A percentile compares a stretch with the other conserved stretches of the same genome.
phyloP scores from a whole-genome alignment of 2,888 invertebrate species.

The Plagodis dolabraria region DNA sequence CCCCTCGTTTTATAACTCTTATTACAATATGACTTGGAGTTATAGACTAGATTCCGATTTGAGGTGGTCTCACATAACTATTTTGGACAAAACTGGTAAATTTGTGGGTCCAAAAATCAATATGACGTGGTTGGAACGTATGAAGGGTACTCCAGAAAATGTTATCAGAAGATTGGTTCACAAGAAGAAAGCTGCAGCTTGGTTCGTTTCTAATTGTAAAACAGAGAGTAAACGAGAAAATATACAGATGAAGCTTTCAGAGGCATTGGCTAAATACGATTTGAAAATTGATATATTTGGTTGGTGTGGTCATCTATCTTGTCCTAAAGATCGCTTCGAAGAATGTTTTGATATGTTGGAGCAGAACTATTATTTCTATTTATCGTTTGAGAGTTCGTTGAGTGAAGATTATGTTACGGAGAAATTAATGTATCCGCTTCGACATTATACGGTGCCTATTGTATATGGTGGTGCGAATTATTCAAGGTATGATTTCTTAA shows the following conservation, averaged over 20 bases:
- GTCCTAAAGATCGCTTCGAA: slow-evolving; percentile 55
- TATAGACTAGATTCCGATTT: slow-evolving; percentile 70
- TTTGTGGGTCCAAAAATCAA: slow-evolving; percentile 65
- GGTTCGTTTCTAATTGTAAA: slow-evolving; percentile 68
- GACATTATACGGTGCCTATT: slow-evolving; percentile 86
- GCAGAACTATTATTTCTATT: slow-evolving; percentile 69
- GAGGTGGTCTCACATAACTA: slow-evolving; percentile 51
- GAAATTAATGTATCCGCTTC: slow-evolving; percentile 67
- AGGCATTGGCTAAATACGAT: slow-evolving; percentile 50
- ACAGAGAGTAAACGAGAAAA: slow-evolving; percentile 46
- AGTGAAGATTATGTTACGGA: slow-evolving; percentile 72
- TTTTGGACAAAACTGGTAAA: slow-evolving; percentile 53
- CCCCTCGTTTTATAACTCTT: slow-evolving; percentile 50
- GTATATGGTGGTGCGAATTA: slow-evolving; percentile 90
- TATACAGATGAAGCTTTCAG: slow-evolving; percentile 43
- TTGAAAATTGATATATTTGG: slow-evolving; percentile 65
- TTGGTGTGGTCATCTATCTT: slow-evolving; percentile 59
- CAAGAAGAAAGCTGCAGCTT: slow-evolving; percentile 67
- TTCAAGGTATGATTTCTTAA: slow-evolving; percentile 54
- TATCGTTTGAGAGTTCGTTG: slow-evolving; percentile 68
- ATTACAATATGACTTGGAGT: slow-evolving; percentile 69
- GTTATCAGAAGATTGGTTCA: slow-evolving; percentile 48
- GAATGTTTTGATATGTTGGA: slow-evolving; percentile 60
- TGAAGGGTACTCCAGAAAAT: slow-evolving; percentile 46
- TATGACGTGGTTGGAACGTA: slow-evolving; percentile 58